These are phyloP conservation scores for Pogonognathellus flavescens DNA, from an alignment of 1,140 invertebrate genomes.

Conservation along the genomic window DNA sequence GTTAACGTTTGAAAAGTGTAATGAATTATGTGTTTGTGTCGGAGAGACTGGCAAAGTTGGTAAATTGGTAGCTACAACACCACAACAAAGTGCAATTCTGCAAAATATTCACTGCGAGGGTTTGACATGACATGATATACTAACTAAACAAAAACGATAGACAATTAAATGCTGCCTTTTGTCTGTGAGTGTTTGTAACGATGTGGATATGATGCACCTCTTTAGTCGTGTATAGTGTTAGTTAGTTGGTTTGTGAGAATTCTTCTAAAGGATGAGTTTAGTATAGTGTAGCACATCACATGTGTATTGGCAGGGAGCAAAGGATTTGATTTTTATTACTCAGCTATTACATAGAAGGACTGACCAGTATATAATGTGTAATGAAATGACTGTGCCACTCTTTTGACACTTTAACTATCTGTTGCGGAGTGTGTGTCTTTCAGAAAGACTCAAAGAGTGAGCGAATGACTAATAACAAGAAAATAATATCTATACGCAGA, in stretches of 20 bases:
- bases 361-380: slow-evolving; percentile 7
- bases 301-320: background rate
- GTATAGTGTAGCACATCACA: background rate
- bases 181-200: background rate
- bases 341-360: background rate
- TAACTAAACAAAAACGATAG: slow-evolving; percentile 23
- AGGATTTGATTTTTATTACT: slow-evolving; percentile 27
- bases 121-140: slow-evolving; percentile 13
- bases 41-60: no score
- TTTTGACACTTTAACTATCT: slow-evolving; percentile 50
- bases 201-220: background rate
- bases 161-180: slow-evolving; percentile 37
- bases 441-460: background rate
- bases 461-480: slow-evolving; percentile 39
- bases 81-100: background rate
- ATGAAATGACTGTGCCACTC: slow-evolving; percentile 27
- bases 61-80: background rate
- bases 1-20: background rate
- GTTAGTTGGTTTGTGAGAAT: background rate
- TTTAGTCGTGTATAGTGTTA: background rate
- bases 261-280: no score
- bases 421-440: background rate
- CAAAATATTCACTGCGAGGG: background rate
- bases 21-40: background rate
- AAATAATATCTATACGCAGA: slow-evolving; percentile 5